A percentile compares a stretch with the other conserved stretches of the same genome.
Conservation (phyloP, 1,140 invertebrate genomes). For the Drosophila oshimai region DNA sequence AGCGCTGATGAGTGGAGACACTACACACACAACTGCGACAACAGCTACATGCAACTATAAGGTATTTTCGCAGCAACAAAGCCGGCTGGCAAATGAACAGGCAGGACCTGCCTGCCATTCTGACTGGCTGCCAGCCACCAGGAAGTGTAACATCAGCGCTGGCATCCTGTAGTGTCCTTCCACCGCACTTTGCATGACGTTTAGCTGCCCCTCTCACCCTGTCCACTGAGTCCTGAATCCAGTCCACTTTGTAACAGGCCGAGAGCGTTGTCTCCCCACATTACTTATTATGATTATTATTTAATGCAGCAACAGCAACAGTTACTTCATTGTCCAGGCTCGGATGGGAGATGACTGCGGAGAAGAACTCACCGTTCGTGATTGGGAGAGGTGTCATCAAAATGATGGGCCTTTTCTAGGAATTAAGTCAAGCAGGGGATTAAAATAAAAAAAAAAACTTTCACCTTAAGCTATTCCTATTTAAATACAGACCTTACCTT, state of each 20-base stretch:
- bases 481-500: too few relatives aligned
- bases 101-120: conserved; percentile 36
- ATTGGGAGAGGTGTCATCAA: neutral
- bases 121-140: conserved; percentile 33
- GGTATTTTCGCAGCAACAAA: conserved; percentile 68
- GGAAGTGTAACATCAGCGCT: conserved; percentile 78
- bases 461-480: too few relatives aligned
- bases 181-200: conserved; percentile 74
- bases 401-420: neutral
- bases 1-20: conserved; percentile 53
- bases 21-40: conserved; percentile 49
- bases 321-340: conserved; percentile 29
- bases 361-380: neutral
- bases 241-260: conserved; percentile 41
- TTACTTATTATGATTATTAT: conserved; percentile 81
- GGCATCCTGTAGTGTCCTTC: conserved; percentile 77
- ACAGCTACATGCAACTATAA: conserved; percentile 48
- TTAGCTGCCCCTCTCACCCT: conserved; percentile 38
- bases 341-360: conserved; percentile 35
- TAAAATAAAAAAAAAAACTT: too few relatives aligned
- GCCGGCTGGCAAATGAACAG: conserved; percentile 60
- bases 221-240: neutral
- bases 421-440: neutral
- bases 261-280: conserved; percentile 57
- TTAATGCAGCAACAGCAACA: conserved; percentile 76